Evolutionary conservation across 1,140 invertebrate species (phyloP), one percentile per base, ranked within the genome.

Genomic region (Hyphantria cunea): DNA sequence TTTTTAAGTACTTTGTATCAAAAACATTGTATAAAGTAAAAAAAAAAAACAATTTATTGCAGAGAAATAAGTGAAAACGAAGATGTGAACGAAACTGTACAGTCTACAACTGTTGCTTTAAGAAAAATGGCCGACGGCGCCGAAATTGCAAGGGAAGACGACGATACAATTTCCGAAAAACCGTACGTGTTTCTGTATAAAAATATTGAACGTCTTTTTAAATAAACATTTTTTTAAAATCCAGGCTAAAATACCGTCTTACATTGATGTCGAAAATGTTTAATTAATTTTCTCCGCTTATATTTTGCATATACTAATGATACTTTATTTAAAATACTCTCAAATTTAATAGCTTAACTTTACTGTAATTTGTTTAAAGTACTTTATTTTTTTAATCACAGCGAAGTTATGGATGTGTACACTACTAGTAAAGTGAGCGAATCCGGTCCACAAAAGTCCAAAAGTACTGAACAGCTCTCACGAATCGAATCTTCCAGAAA

Each of bases 11-110:
- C n/a, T n/a, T n/a, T n/a, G n/a, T n/a, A n/a, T n/a, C n/a, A n/a
- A n/a, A n/a, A n/a, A n/a, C n/a, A n/a, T n/a, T n/a, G n/a, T n/a
- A n/a, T 25, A 25, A 25, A 25, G 17, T 25, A 25, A 25, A 25
- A 25, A 25, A 25, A 25, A 25, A 25, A 25, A 25, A 1, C 1
- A 25, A 3, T 25, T 25, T 5, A 25, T 25, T 25, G 17, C 65
- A 87, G 84, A 55, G 82, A 84, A 25, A 65, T 64, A 0, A 89
- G 84, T 55, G 86, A 89, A 31, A 72, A 44, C 39, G 86, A 89
- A 31, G 78, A 82, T 32, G 7, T 41, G 14, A 45, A 44, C 3
- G 41, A 44, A n/a, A n/a, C 9, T 44, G 41, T 13, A 44, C 11
- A 44, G 12, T 2, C 41, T n/a, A n/a, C 11, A 4, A 37, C 17